Evolutionary conservation across 2,797 vertebrate species (phyloP), one percentile per base, ranked within the genome.

Genomic region (Hafferia zeledoni): DNA sequence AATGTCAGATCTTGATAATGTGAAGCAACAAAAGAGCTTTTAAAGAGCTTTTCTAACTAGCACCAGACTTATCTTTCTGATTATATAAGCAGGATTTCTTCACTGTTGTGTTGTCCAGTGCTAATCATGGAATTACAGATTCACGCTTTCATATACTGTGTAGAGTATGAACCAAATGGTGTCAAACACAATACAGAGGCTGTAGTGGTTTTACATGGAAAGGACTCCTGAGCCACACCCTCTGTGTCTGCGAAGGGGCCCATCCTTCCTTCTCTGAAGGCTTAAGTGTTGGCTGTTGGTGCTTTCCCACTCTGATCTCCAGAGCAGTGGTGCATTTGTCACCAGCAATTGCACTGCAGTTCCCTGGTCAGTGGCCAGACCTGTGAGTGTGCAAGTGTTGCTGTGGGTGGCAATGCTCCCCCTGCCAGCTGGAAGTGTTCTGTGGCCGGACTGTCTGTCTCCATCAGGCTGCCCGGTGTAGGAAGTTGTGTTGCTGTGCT

Each of bases 21-120:
- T 87, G 56, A 93, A 92, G 90, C 83, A 86, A 90, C 93, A 93
- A 80, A 95, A 91, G 91, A 90, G 61, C 93, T 90, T 95, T 94
- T 92, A 83, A 89, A 94, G 93, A 94, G 83, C 81, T 91, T 94
- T 89, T 91, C 60, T 76, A 90, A 94, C 86, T 1, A 0, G 37
- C 87, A 78, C 86, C 92, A 87, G 80, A 89, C 89, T 95, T 93
- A 91, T 86, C 76, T 89, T 93, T 92, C 92, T 91, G 83, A 95
- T 87, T 94, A 94, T 94, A 94, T 84, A 95, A 95, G 93, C 93
- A 96, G 89, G 80, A 94, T 93, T 96, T 90, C 91, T 94, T 83
- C 60, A 63, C 56, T 77, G 87, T 91, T 79, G 72, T 94, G 80
- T 82, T 90, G 69, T 84, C 88, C 83, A 44, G 90, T 75, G 78